These are phyloP conservation scores for Tapirus terrestris DNA, from an alignment of 2,113 vertebrate genomes.

Conservation along the genomic window DNA sequence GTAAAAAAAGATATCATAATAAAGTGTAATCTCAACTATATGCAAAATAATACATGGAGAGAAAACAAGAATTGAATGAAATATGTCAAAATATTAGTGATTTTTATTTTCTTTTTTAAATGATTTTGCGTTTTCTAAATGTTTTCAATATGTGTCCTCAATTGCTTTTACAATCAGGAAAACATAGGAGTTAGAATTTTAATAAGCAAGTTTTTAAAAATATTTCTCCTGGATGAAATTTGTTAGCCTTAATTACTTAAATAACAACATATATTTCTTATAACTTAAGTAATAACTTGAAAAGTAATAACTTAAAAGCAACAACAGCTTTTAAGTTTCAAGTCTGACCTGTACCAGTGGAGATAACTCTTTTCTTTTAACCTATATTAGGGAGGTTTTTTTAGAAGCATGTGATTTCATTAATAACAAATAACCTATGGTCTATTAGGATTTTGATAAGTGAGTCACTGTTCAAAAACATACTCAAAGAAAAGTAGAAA, in stretches of 20 bases:
- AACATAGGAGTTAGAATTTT: background rate
- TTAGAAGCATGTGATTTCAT: conserved; percentile 36
- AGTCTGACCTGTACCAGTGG: conserved; percentile 11
- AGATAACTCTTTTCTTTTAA: background rate
- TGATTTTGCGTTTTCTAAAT: background rate
- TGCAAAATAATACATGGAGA: background rate
- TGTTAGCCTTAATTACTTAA: conserved; percentile 36
- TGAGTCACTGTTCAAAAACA: background rate
- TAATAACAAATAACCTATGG: conserved; percentile 16
- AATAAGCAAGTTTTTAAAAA: conserved; percentile 14
- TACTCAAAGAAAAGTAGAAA: background rate
- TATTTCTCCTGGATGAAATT: background rate
- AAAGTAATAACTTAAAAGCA: conserved; percentile 20
- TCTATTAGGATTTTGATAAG: background rate
- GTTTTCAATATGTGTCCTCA: background rate
- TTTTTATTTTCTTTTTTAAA: conserved; percentile 20
- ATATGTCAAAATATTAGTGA: background rate
- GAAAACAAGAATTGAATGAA: background rate
- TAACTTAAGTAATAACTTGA: conserved; percentile 7
- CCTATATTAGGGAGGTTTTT: conserved; percentile 10
- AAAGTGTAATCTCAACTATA: background rate
- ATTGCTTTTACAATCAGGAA: background rate
- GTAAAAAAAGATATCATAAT: background rate
- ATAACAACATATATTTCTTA: background rate
- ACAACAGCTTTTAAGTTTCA: conserved; percentile 23